Evolutionary conservation across 2,797 vertebrate genomes (phyloP).

Genomic region (Cygnus olor): DNA sequence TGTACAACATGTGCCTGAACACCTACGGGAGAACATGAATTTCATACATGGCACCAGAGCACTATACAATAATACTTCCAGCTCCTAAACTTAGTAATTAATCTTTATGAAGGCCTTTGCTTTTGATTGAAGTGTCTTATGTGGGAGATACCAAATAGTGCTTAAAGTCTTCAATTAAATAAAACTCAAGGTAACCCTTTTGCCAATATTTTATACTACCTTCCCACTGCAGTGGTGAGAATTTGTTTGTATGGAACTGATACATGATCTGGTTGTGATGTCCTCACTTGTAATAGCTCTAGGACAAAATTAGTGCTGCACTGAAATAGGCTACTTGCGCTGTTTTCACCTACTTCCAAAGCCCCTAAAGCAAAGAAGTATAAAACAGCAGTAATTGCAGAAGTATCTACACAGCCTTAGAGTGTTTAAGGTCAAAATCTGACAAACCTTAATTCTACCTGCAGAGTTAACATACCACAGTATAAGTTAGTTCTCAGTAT

Average conservation of each 20-base stretch:
- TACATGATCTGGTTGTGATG: not conserved
- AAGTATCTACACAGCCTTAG: not conserved
- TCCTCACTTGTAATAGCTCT: not conserved
- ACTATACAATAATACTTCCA: not conserved
- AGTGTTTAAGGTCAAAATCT: not conserved
- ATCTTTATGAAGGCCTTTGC: not conserved
- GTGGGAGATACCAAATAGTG: not conserved
- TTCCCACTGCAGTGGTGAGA: not conserved
- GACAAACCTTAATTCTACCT: not conserved
- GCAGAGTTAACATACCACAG: not conserved
- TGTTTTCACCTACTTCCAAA: not conserved
- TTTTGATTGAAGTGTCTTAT: not conserved
- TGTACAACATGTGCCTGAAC: not conserved
- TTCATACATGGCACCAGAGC: not conserved
- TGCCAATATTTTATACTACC: not conserved
- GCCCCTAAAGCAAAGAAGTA: not conserved
- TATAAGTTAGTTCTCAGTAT: not conserved
- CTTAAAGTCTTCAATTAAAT: slow-evolving; percentile 18
- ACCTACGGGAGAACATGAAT: not conserved
- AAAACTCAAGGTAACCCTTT: slow-evolving; percentile 1
- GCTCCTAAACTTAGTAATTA: not conserved
- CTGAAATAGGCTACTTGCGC: not conserved
- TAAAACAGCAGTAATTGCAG: not conserved
- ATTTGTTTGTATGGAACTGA: not conserved
- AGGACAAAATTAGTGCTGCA: not conserved